Evolutionary conservation across 2,113 vertebrate genomes (phyloP).

Genomic region (Cygnus buccinator): DNA sequence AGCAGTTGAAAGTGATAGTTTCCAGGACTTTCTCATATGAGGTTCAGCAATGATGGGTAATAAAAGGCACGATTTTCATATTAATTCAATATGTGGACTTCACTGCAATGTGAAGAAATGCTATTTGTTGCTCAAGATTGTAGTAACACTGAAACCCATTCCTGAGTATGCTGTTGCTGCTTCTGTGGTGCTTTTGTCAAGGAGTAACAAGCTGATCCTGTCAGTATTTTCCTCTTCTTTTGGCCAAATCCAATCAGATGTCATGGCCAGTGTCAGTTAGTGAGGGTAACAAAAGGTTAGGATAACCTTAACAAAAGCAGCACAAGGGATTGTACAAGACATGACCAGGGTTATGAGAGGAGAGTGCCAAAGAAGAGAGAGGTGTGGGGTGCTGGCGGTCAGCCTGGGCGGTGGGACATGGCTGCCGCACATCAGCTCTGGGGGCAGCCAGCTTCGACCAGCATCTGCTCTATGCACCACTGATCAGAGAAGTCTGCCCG

Average conservation of each 20-base stretch:
- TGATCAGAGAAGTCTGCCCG: background rate
- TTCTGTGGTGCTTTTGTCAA: background rate
- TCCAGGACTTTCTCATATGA: background rate
- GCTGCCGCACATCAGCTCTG: background rate
- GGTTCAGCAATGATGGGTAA: too few species aligned
- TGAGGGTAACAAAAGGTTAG: background rate
- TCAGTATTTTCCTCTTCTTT: background rate
- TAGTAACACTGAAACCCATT: background rate
- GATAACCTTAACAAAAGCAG: background rate
- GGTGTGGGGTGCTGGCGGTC: background rate
- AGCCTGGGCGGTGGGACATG: background rate
- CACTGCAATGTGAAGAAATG: too few species aligned
- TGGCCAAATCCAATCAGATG: background rate
- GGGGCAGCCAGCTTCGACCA: rapidly evolving
- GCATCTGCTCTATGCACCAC: background rate
- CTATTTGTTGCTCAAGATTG: background rate
- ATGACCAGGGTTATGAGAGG: background rate
- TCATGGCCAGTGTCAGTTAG: background rate
- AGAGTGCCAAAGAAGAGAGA: background rate
- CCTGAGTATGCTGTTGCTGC: background rate
- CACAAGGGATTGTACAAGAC: background rate
- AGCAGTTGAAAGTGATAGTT: background rate
- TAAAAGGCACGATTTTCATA: background rate
- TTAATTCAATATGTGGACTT: background rate
- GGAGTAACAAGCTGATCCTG: background rate